Percentiles rank a stretch among this genome's conserved stretches.
Conservation (phyloP, 2,797 vertebrate species). For the Ctenochaetus hawaiiensis region DNA sequence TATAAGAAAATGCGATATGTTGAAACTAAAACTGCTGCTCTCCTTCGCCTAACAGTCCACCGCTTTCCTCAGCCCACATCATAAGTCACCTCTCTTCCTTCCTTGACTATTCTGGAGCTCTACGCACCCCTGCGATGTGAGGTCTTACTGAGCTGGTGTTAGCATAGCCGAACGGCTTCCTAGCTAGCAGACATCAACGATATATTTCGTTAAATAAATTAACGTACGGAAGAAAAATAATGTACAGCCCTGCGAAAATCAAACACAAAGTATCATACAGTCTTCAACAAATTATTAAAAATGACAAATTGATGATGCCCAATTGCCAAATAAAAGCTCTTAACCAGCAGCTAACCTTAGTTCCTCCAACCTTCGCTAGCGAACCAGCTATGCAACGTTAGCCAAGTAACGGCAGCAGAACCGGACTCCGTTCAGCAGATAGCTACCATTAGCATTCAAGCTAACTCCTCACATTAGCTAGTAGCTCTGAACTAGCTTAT, state of each 20-base stretch:
- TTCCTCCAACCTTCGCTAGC: slow-evolving; percentile 70
- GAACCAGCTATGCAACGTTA: slow-evolving; percentile 33
- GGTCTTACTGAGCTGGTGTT: slow-evolving; percentile 76
- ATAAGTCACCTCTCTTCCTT: slow-evolving; percentile 79
- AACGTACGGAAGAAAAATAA: neutral
- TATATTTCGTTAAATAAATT: slow-evolving; percentile 35
- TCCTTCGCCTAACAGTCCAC: slow-evolving; percentile 58
- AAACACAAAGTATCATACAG: neutral
- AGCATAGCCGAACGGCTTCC: slow-evolving; percentile 72
- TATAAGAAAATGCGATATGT: slow-evolving; percentile 16
- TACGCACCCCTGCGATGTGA: slow-evolving; percentile 65
- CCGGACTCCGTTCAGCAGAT: slow-evolving; percentile 47
- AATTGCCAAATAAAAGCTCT: slow-evolving; percentile 18
- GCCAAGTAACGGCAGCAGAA: slow-evolving; percentile 50
- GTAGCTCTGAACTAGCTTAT: slow-evolving; percentile 32
- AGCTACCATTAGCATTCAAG: slow-evolving; percentile 59
- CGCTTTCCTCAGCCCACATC: slow-evolving; percentile 74
- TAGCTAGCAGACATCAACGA: slow-evolving; percentile 36
- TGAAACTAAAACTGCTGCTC: slow-evolving; percentile 60
- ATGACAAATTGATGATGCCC: slow-evolving; percentile 10
- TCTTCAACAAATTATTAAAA: slow-evolving; percentile 12
- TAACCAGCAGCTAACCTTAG: slow-evolving; percentile 41
- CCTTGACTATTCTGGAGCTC: slow-evolving; percentile 61
- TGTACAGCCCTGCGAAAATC: neutral
- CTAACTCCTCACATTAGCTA: slow-evolving; percentile 59